Evolutionary conservation across 2,888 invertebrate genomes (phyloP).

Genomic region (Macrophya annulata): DNA sequence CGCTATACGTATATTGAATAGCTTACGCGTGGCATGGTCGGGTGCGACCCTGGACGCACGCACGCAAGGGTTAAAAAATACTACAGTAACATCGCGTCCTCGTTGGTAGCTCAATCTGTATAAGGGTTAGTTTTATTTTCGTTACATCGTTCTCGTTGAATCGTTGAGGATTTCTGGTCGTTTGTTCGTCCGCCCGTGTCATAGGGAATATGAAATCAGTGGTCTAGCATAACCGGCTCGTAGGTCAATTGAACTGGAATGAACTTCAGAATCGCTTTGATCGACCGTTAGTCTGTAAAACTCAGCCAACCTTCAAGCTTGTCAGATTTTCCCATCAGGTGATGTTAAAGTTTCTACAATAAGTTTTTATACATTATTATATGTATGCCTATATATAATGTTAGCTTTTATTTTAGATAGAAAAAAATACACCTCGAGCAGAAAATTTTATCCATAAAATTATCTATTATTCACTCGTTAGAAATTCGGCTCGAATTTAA

Average conservation of each 20-base stretch:
- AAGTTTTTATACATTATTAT: neutral
- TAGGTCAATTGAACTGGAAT: slow-evolving; percentile 66
- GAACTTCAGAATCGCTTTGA: slow-evolving; percentile 71
- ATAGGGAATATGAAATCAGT: slow-evolving; percentile 55
- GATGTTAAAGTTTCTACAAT: neutral
- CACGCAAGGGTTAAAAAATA: slow-evolving; percentile 33
- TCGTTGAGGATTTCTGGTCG: slow-evolving; percentile 37
- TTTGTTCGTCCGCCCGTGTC: slow-evolving; percentile 48
- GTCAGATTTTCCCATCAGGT: slow-evolving; percentile 26
- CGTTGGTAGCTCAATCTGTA: neutral
- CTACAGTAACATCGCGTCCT: neutral
- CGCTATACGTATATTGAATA: neutral
- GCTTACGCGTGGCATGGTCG: slow-evolving; percentile 32
- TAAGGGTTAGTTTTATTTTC: slow-evolving; percentile 38
- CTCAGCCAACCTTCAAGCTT: slow-evolving; percentile 42
- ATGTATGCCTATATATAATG: too few relatives aligned
- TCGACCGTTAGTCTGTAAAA: slow-evolving; percentile 58
- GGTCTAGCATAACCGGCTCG: slow-evolving; percentile 62
- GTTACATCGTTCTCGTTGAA: slow-evolving; percentile 2
- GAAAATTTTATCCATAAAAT: neutral
- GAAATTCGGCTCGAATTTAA: neutral
- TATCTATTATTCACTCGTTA: neutral
- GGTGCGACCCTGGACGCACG: slow-evolving; percentile 37
- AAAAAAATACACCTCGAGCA: too few relatives aligned
- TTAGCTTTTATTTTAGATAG: too few relatives aligned